Evolutionary conservation across 2,113 vertebrate species (phyloP).

Genomic region (Haplotaxodon microlepis): DNA sequence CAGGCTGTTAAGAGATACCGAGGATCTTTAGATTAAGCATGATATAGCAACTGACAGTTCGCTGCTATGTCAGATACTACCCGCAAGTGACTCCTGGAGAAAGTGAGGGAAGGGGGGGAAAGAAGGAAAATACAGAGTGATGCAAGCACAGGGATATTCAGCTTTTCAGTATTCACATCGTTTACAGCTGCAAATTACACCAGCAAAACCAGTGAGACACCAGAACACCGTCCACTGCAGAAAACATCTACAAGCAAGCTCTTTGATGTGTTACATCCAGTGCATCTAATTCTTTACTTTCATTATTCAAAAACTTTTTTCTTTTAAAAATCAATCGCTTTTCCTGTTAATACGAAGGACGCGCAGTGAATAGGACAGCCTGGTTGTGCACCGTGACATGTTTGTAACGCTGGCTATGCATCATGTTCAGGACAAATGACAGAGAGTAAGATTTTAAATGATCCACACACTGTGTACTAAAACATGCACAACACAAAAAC

Average conservation of each 20-base stretch:
- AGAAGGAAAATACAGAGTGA: slow-evolving; percentile 7
- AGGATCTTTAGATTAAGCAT: slow-evolving; percentile 31
- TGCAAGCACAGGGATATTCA: slow-evolving; percentile 32
- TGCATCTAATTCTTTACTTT: background rate
- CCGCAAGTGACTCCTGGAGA: slow-evolving; percentile 4
- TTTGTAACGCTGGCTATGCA: background rate
- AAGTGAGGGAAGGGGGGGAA: background rate
- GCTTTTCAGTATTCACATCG: slow-evolving; percentile 21
- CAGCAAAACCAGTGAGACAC: background rate
- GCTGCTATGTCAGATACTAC: slow-evolving; percentile 25
- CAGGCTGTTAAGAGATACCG: slow-evolving; percentile 21
- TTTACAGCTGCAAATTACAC: slow-evolving; percentile 16
- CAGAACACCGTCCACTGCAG: background rate
- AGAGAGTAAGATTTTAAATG: background rate
- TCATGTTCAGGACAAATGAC: background rate
- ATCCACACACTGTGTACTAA: background rate
- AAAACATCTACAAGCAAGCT: background rate
- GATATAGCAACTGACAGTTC: slow-evolving; percentile 18
- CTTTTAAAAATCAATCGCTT: background rate
- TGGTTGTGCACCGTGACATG: background rate
- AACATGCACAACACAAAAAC: background rate
- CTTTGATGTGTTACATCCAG: background rate
- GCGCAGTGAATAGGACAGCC: background rate
- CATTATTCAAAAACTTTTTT: background rate
- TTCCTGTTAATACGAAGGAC: background rate